Percentiles rank a stretch among this genome's conserved stretches.
phyloP scores from a whole-genome alignment of 1,140 invertebrate species.

The Tenebrio molitor region DNA sequence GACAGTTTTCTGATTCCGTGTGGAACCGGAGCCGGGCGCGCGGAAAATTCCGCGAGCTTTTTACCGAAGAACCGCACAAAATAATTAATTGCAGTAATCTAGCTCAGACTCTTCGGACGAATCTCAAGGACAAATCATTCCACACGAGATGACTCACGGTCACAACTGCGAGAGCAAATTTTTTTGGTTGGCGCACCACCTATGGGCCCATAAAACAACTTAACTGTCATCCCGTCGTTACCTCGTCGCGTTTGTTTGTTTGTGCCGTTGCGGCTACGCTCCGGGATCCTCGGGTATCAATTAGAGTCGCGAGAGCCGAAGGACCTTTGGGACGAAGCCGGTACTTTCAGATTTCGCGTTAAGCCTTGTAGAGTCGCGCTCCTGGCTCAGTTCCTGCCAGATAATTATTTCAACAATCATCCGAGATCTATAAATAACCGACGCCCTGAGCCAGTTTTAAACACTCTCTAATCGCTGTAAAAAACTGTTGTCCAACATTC shows the following conservation, averaged over 20 bases:
- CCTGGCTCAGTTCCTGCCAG: not conserved
- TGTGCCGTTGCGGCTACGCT: not conserved
- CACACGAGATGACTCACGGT: too few species aligned
- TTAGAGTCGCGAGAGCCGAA: slow-evolving; percentile 1
- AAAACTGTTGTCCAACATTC: slow-evolving; percentile 3
- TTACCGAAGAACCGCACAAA: too few species aligned
- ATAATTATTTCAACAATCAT: not conserved
- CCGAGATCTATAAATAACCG: not conserved
- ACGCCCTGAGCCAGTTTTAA: not conserved
- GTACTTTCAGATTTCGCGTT: not conserved
- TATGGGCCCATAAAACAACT: slow-evolving; percentile 22
- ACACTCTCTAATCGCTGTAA: not conserved
- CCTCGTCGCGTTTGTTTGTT: slow-evolving; percentile 14
- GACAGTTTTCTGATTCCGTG: not conserved
- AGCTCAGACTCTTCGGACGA: too few species aligned
- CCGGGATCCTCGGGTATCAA: not conserved
- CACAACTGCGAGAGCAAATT: too few species aligned
- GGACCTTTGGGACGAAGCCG: not conserved
- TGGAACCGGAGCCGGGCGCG: not conserved
- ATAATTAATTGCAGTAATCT: too few species aligned
- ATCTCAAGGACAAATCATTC: too few species aligned
- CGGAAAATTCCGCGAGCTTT: slow-evolving; percentile 5
- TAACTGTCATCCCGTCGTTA: slow-evolving; percentile 32
- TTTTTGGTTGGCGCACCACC: too few species aligned
- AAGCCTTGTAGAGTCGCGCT: too few species aligned